Conservation (phyloP, 1,140 invertebrate species). For the Neodiprion lecontei region DNA sequence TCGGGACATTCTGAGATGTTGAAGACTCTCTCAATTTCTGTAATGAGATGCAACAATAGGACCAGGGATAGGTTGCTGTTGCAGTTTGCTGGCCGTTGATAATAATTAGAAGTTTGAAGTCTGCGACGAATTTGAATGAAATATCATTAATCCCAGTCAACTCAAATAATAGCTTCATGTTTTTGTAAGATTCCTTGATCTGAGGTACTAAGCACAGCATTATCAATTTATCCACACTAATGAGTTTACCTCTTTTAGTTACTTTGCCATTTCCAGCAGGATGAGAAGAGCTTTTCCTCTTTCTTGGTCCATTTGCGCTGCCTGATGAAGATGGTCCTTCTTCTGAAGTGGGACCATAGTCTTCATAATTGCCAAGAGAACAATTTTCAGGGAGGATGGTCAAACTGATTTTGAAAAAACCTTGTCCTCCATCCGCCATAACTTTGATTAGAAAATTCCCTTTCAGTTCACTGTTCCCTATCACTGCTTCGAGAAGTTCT, state of each 20-base stretch:
- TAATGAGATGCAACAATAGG: constrained; percentile 21
- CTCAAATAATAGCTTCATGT: constrained; percentile 23
- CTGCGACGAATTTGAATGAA: constrained; percentile 21
- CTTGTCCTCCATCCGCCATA: constrained; percentile 21
- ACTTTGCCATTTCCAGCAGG: too few species aligned
- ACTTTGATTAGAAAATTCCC: constrained; percentile 21
- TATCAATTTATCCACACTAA: constrained; percentile 23
- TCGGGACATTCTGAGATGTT: background rate
- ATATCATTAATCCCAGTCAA: constrained; percentile 22
- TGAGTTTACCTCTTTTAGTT: background rate
- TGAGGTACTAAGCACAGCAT: constrained; percentile 20
- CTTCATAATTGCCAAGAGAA: too few species aligned
- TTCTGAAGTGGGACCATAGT: background rate
- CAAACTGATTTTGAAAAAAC: constrained; percentile 23
- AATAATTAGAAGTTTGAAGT: constrained; percentile 26
- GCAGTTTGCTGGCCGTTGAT: constrained; percentile 27
- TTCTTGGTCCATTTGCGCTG: background rate
- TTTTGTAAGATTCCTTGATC: constrained; percentile 23
- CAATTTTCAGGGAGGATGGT: constrained; percentile 16
- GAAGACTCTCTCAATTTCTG: constrained; percentile 3
- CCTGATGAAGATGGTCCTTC: background rate
- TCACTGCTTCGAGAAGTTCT: constrained; percentile 18
- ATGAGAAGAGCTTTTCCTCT: too few species aligned
- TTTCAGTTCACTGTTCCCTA: constrained; percentile 12
- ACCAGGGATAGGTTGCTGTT: constrained; percentile 20